These are phyloP conservation scores for Tenthredo scrophulariae DNA, from an alignment of 2,888 invertebrate species.

Conservation along the genomic window DNA sequence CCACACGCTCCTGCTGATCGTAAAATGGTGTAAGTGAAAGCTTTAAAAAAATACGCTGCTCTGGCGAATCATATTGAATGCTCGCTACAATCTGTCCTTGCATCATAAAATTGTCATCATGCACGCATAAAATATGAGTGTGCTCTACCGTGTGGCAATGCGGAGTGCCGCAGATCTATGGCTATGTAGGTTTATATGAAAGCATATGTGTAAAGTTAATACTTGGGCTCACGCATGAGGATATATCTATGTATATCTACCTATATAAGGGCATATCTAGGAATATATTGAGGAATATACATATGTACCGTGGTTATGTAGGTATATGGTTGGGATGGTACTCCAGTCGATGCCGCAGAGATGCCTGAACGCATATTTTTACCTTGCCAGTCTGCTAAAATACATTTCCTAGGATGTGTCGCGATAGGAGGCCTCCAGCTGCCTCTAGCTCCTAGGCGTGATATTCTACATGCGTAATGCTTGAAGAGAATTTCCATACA, in stretches of 20 bases:
- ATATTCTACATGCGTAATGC: slow-evolving; percentile 75
- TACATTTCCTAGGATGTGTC: slow-evolving; percentile 72
- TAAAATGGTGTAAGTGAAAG: slow-evolving; percentile 42
- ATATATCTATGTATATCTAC: not conserved
- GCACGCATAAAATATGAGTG: slow-evolving; percentile 75
- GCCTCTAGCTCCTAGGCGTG: slow-evolving; percentile 71
- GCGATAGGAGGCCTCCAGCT: slow-evolving; percentile 63
- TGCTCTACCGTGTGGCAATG: slow-evolving; percentile 66
- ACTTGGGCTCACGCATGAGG: not conserved
- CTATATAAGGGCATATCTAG: not conserved
- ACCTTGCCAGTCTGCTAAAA: slow-evolving; percentile 67
- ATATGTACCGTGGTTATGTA: not conserved
- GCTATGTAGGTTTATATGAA: slow-evolving; percentile 52
- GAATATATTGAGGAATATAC: slow-evolving; percentile 27
- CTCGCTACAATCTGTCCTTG: slow-evolving; percentile 68
- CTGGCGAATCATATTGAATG: slow-evolving; percentile 49
- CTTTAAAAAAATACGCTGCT: slow-evolving; percentile 42
- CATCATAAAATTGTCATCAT: slow-evolving; percentile 73
- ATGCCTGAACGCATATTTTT: slow-evolving; percentile 69
- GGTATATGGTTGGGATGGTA: not conserved
- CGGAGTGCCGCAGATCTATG: slow-evolving; percentile 68
- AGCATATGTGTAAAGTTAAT: not conserved
- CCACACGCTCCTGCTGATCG: slow-evolving; percentile 14
- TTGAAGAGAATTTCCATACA: slow-evolving; percentile 74
- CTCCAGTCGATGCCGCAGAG: slow-evolving; percentile 62